These are phyloP conservation scores for Montipora efflorescens DNA, from an alignment of 64 coral and sea anemone species.

Conservation along the genomic window DNA sequence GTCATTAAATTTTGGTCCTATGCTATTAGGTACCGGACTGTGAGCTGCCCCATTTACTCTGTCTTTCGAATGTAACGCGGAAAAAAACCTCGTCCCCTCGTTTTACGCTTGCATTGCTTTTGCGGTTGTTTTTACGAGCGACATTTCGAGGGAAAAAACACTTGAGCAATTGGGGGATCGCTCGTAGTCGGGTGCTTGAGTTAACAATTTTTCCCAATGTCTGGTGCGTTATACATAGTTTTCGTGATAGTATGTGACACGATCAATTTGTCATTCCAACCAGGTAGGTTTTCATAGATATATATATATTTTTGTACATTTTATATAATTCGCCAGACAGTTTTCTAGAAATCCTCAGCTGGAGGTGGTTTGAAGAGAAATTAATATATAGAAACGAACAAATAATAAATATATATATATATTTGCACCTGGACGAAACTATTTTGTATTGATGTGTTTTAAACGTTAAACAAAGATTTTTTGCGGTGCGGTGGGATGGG, in stretches of 20 bases:
- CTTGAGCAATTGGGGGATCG: too few species aligned
- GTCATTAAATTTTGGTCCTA: background rate
- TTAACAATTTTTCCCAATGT: background rate
- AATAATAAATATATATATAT: slow-evolving; percentile 44
- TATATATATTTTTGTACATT: slow-evolving; percentile 33
- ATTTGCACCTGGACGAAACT: slow-evolving; percentile 33
- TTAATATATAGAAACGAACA: slow-evolving; percentile 39
- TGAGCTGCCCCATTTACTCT: too few species aligned
- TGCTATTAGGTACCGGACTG: background rate
- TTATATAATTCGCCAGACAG: slow-evolving; percentile 66
- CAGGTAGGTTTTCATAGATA: slow-evolving; percentile 45
- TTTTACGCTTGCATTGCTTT: too few species aligned
- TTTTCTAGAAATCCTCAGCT: slow-evolving; percentile 53
- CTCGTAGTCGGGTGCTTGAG: too few species aligned
- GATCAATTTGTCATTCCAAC: background rate
- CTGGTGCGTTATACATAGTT: background rate
- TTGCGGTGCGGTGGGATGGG: too few species aligned
- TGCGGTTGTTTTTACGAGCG: too few species aligned
- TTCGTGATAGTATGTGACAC: background rate
- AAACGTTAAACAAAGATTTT: background rate
- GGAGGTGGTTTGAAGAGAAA: slow-evolving; percentile 48
- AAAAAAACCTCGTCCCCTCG: too few species aligned
- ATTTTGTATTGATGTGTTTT: background rate
- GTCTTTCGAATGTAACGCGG: too few species aligned
- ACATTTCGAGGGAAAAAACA: too few species aligned